These are phyloP conservation scores for Protodeltote pygarga DNA, from an alignment of 2,888 invertebrate genomes.

Conservation along the genomic window DNA sequence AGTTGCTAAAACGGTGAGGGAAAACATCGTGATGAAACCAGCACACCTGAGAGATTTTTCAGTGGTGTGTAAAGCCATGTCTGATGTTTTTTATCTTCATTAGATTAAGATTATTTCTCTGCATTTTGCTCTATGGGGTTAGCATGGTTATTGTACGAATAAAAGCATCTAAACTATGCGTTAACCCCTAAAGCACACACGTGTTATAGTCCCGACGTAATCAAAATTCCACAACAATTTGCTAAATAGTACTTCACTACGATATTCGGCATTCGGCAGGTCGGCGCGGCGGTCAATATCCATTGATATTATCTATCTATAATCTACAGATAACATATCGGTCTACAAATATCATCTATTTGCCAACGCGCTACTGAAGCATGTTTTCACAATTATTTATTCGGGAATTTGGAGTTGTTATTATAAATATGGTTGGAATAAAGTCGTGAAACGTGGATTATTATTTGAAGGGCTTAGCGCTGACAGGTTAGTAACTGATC, in stretches of 20 bases:
- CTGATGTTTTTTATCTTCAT: too few species aligned
- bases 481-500: constrained; percentile 34
- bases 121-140: too few species aligned
- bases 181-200: too few species aligned
- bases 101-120: too few species aligned
- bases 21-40: too few species aligned
- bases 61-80: too few species aligned
- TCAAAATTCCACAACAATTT: neutral
- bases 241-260: constrained; percentile 6
- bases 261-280: constrained; percentile 43
- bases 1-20: too few species aligned
- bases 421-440: constrained; percentile 24
- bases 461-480: constrained; percentile 17
- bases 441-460: constrained; percentile 15
- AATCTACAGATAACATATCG: constrained; percentile 41
- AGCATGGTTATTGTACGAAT: too few species aligned
- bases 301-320: constrained; percentile 17
- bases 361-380: constrained; percentile 38
- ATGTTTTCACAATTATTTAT: constrained; percentile 42
- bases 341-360: constrained; percentile 29
- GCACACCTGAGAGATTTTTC: too few species aligned
- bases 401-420: constrained; percentile 31
- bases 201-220: too few species aligned
- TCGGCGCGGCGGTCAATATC: constrained; percentile 22
- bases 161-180: too few species aligned